Conservation (phyloP, 1,140 invertebrate genomes). For the Nilaparvata lugens region DNA sequence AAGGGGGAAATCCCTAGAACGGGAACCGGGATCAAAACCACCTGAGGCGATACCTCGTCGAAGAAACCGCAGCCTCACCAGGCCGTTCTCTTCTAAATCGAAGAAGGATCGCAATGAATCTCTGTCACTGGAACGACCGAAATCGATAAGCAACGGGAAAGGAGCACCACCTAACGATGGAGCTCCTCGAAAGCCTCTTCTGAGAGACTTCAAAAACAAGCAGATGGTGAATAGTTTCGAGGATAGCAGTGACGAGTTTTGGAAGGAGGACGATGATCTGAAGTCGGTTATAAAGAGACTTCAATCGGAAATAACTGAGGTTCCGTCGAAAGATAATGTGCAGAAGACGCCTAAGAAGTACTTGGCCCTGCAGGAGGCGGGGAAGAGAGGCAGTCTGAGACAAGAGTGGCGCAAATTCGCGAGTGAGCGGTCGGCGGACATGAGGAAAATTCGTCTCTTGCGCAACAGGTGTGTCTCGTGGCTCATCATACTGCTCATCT, state of each 20-base stretch:
- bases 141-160: not conserved
- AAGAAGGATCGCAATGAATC: not conserved
- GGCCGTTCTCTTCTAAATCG: not conserved
- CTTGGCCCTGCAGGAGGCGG: not conserved
- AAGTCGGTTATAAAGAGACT: not conserved
- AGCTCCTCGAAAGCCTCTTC: constrained; percentile 5
- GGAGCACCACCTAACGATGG: not conserved
- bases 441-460: constrained; percentile 46
- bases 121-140: not conserved
- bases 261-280: constrained; percentile 17
- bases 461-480: constrained; percentile 57
- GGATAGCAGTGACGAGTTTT: constrained; percentile 25
- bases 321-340: not conserved
- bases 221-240: constrained; percentile 6
- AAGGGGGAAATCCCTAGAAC: constrained; percentile 4
- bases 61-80: constrained; percentile 11
- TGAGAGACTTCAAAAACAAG: constrained; percentile 3
- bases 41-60: not conserved
- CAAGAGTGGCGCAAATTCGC: constrained; percentile 46
- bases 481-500: constrained; percentile 52
- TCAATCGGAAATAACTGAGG: not conserved
- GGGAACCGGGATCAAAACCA: constrained; percentile 1
- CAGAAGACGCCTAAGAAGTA: not conserved
- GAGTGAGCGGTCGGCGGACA: constrained; percentile 45
- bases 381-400: not conserved